Evolutionary conservation across 2,113 vertebrate species (phyloP), one percentile per base, ranked within the genome.

Genomic region (Grantiella picta): DNA sequence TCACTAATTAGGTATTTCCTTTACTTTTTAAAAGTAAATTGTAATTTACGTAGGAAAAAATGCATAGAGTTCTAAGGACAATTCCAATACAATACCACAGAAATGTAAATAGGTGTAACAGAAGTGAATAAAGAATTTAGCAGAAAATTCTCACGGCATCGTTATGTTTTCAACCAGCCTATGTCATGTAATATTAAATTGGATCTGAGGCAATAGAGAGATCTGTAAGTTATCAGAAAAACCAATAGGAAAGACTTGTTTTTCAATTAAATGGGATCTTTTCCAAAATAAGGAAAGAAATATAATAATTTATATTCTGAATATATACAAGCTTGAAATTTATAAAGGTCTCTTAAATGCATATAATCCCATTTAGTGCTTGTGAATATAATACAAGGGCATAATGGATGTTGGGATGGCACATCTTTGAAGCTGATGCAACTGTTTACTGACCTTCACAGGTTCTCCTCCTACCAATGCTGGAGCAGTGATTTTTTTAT

Each of bases 261-360:
- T 90, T 93, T 82, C 61, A 90, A 40, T 60, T 76, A 63, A 93
- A 93, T 82, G 21, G 29, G 27, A 76, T 7, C 15, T 88, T 72
- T 88, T 80, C 44, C 61, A 88, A 93, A 95, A 79, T 60, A 68
- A 76, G 44, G 40, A 82, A 82, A 87, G 47, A 72, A 93, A 90
- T 76, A 79, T 2, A 44, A 76, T 82, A 25, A 76, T 85, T 79
- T 92, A 45, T 87, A 90, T 93, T 63, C 89, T 76, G 82, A 52
- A 64, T 66, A 79, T 44, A 79, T 47, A 59, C 9, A 68, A 64
- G 9, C 52, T 40, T 68, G 44, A 79, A 64, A 72, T 78, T 36
- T 75, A 59, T 35, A 84, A 44, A 5, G 33, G 27, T 27, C 12
- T 90, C 29, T 68, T 75, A 85, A 79, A 94, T 36, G 84, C 33